Evolutionary conservation across 92 coral and sea anemone genomes (phyloP), one percentile per base, ranked within the genome.

Genomic region (Bergia puertoricense): DNA sequence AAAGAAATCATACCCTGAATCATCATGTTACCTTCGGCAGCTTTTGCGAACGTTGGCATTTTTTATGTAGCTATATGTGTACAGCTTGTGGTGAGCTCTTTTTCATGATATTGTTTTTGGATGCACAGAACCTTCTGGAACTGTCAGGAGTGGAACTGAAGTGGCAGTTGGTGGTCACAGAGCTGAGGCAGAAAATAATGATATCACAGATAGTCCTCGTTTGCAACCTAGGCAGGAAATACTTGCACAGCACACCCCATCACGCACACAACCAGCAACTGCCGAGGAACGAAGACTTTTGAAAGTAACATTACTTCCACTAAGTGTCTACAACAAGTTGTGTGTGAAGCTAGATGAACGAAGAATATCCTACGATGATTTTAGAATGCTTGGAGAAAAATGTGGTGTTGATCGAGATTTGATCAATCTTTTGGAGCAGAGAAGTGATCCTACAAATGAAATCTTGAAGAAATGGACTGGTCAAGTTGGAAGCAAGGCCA

Each of bases 371-470:
- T 90, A 0, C 23, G 84, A 54, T 80, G 92, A 90, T 81, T 90
- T 72, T 10, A 85, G 92, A 73, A 5, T 86, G 89, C 89, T 90
- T 42, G 90, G 89, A 3, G 90, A 90, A 9, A 80, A 79, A 80
- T 66, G 86, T 85, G 87, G 81, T 18, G 23, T 37, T 44, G 56
- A 42, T 59, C 88, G 43, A 36, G 86, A 80, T n/a, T n/a, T 56
- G 15, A 90, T 79, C 4, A 41, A 79, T 0, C 5, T 15, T 30
- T 57, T 80, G 72, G 90, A 74, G 41, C 89, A 86, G 73, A 80
- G 48, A 18, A 7, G 3, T 38, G 79, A 86, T 22, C 87, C 92
- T 3, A 90, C 92, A 10, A 18, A 90, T 80, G 87, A 74, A 62
- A 79, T 90, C 66, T 46, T 90, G 10, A 48, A 74, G n/a, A 38